Conservation (phyloP, 2,888 invertebrate species). For the Bembecia ichneumoniformis region DNA sequence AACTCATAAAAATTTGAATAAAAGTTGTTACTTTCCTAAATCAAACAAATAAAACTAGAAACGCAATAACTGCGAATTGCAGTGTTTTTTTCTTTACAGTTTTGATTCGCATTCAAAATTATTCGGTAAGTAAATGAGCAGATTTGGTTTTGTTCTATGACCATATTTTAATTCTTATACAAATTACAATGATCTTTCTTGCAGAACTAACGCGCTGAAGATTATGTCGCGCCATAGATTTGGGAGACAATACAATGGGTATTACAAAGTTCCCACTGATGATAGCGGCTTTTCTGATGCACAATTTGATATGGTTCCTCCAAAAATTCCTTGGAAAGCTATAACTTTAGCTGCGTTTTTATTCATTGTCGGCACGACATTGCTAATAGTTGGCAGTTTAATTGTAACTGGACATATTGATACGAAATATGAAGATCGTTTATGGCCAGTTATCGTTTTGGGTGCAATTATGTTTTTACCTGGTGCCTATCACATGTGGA, state of each 20-base stretch:
- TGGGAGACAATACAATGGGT: slow-evolving; percentile 74
- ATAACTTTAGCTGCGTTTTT: slow-evolving; percentile 82
- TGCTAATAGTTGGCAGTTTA: slow-evolving; percentile 83
- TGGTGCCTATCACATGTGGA: slow-evolving; percentile 90
- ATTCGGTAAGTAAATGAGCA: too few relatives aligned
- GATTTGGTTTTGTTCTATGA: too few relatives aligned
- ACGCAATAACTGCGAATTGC: too few relatives aligned
- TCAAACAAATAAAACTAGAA: too few relatives aligned
- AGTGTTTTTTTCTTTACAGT: too few relatives aligned
- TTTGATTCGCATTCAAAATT: too few relatives aligned
- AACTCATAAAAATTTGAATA: too few relatives aligned
- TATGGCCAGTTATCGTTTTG: slow-evolving; percentile 91
- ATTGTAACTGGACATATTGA: slow-evolving; percentile 87
- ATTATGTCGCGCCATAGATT: slow-evolving; percentile 75
- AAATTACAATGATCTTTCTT: not conserved
- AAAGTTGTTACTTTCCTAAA: too few relatives aligned
- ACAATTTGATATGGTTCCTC: slow-evolving; percentile 76
- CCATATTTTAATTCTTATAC: not conserved
- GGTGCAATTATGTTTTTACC: slow-evolving; percentile 93
- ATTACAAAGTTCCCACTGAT: slow-evolving; percentile 68
- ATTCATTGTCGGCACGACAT: slow-evolving; percentile 81
- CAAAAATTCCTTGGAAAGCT: slow-evolving; percentile 88
- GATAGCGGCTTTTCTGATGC: slow-evolving; percentile 80
- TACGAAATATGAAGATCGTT: slow-evolving; percentile 86
- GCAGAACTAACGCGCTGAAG: slow-evolving; percentile 11